phyloP scores from a whole-genome alignment of 1,140 invertebrate genomes.

The Drosophila fuyamai region DNA sequence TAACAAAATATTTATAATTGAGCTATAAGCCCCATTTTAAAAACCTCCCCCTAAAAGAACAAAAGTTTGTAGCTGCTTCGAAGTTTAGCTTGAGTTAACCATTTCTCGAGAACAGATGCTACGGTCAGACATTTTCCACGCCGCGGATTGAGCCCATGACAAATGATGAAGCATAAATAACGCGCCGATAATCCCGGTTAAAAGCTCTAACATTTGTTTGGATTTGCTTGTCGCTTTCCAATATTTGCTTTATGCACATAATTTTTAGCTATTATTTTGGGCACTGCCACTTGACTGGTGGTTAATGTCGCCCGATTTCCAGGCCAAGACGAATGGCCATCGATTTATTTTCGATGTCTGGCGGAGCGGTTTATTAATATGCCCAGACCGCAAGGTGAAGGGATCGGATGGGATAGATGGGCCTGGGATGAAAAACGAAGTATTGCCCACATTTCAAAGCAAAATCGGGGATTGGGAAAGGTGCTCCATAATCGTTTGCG shows the following conservation, averaged over 20 bases:
- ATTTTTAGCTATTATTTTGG: conserved; percentile 63
- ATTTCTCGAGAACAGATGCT: conserved; percentile 22
- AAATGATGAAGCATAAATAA: conserved; percentile 77
- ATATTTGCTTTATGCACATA: conserved; percentile 64
- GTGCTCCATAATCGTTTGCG: conserved; percentile 63
- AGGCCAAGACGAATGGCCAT: conserved; percentile 60
- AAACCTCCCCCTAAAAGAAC: background rate
- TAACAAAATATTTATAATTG: no score
- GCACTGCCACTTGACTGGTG: conserved; percentile 33
- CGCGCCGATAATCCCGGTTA: conserved; percentile 76
- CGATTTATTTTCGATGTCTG: conserved; percentile 73
- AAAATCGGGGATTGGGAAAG: conserved; percentile 24
- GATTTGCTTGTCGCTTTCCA: conserved; percentile 62
- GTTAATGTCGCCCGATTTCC: conserved; percentile 74
- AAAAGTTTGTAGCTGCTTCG: background rate
- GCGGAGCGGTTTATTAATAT: conserved; percentile 77
- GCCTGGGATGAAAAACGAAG: conserved; percentile 3
- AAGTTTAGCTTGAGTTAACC: conserved; percentile 14
- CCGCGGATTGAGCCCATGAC: conserved; percentile 51
- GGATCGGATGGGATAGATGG: conserved; percentile 15
- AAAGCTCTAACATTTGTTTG: conserved; percentile 79
- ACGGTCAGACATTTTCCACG: conserved; percentile 23
- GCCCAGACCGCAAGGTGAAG: conserved; percentile 53
- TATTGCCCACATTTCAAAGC: conserved; percentile 23
- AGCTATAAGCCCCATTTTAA: background rate